These are phyloP conservation scores for Macrobrachium rosenbergii DNA, from an alignment of 1,140 invertebrate species.

Conservation along the genomic window DNA sequence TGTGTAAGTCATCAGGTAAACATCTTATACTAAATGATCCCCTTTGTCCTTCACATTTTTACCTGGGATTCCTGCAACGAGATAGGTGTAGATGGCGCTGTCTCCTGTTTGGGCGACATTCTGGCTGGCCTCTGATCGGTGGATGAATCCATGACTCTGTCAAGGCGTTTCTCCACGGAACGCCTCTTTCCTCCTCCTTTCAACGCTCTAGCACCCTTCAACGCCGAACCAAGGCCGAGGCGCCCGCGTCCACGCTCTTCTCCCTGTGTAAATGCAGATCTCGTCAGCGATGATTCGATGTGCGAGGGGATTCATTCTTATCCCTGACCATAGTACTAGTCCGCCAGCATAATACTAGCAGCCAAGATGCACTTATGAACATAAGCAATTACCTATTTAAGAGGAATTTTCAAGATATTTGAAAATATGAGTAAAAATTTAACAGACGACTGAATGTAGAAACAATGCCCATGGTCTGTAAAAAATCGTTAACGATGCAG, in stretches of 20 bases:
- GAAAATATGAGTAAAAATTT: too few species aligned
- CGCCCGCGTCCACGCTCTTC: conserved; percentile 11
- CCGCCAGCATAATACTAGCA: neutral
- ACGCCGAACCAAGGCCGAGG: conserved; percentile 36
- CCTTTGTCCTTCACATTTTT: neutral
- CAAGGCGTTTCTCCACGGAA: conserved; percentile 47
- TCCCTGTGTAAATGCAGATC: neutral
- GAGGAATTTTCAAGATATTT: neutral
- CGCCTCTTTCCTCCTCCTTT: conserved; percentile 35
- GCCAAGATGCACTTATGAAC: too few species aligned
- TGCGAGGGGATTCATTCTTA: neutral
- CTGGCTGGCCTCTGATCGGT: conserved; percentile 15
- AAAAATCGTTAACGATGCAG: too few species aligned
- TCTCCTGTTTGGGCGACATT: conserved; percentile 37
- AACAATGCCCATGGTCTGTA: too few species aligned
- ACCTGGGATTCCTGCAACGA: conserved; percentile 18
- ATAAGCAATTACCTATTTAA: neutral
- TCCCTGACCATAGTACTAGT: neutral
- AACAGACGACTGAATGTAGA: too few species aligned
- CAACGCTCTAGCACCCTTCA: conserved; percentile 1
- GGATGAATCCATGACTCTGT: conserved; percentile 48
- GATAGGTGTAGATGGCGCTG: neutral
- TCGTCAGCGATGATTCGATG: neutral
- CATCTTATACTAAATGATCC: neutral
- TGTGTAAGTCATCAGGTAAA: too few species aligned